Conservation (phyloP, 2,113 vertebrate species). For the Cricetomys ansorgei region DNA sequence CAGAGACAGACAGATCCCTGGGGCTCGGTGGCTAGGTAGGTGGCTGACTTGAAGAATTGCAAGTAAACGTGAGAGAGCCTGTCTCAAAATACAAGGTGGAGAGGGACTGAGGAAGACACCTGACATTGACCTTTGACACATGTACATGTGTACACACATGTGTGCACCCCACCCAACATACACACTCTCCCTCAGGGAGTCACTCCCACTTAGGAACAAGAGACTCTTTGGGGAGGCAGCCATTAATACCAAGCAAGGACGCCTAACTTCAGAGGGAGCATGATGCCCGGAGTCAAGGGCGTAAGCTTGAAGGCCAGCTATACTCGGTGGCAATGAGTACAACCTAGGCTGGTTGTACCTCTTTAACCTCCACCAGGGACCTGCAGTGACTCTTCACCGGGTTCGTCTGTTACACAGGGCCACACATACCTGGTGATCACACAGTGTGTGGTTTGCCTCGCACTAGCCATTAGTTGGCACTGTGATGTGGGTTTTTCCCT, state of each 20-base stretch:
- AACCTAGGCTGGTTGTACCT: background rate
- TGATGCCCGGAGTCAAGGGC: background rate
- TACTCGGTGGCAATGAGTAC: background rate
- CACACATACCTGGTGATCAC: background rate
- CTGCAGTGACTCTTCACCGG: rapidly evolving
- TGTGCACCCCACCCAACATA: background rate
- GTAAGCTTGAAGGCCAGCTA: background rate
- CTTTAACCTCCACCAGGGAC: too few relatives aligned
- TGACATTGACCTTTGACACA: background rate
- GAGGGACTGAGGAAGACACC: background rate
- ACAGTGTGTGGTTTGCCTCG: too few relatives aligned
- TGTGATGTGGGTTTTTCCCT: too few relatives aligned
- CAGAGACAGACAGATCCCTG: background rate
- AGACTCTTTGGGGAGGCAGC: background rate
- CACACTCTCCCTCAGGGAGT: background rate
- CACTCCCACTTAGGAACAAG: background rate
- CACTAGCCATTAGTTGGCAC: background rate
- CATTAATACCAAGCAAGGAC: background rate
- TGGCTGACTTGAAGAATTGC: background rate
- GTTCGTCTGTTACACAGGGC: background rate
- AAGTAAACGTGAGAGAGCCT: background rate
- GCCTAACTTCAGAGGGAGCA: too few relatives aligned
- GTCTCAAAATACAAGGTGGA: background rate
- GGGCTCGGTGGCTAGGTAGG: background rate
- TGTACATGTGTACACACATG: background rate